A percentile compares a stretch with the other conserved stretches of the same genome.
Evolutionary conservation across 2,797 vertebrate species (phyloP).

Genomic region (Vultur gryphus): DNA sequence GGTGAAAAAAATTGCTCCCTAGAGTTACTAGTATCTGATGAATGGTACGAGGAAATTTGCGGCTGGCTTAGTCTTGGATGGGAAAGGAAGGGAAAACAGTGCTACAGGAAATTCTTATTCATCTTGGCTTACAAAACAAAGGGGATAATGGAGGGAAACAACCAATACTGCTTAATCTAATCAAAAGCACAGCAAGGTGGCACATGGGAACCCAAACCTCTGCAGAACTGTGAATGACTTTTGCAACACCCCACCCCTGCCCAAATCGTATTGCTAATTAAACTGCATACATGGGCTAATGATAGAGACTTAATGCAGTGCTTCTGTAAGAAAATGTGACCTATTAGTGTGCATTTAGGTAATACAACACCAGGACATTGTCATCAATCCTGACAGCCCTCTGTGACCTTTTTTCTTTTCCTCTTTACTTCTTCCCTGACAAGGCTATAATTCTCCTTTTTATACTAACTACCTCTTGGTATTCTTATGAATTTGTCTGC

Average conservation of each 20-base stretch:
- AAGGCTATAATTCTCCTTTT: conserved; percentile 22
- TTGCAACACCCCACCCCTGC: background rate
- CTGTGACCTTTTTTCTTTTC: conserved; percentile 15
- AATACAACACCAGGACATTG: background rate
- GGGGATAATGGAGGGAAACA: background rate
- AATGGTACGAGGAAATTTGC: background rate
- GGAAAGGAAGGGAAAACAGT: background rate
- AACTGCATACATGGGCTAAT: background rate
- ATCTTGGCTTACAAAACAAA: background rate
- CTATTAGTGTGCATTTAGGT: conserved; percentile 5
- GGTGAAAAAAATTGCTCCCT: background rate
- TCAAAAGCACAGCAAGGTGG: background rate
- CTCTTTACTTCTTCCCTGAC: conserved; percentile 7
- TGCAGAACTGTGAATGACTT: background rate
- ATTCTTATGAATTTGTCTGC: conserved; percentile 40
- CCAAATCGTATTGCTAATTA: background rate
- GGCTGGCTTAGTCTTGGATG: background rate
- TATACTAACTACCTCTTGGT: background rate
- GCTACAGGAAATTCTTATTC: background rate
- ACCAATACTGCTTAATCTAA: background rate
- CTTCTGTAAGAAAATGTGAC: background rate
- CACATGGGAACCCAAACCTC: background rate
- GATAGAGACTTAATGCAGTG: background rate
- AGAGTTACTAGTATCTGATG: background rate
- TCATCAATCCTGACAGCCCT: background rate